phyloP scores from a whole-genome alignment of 2,113 vertebrate genomes.

The Orthochromis indermauri region DNA sequence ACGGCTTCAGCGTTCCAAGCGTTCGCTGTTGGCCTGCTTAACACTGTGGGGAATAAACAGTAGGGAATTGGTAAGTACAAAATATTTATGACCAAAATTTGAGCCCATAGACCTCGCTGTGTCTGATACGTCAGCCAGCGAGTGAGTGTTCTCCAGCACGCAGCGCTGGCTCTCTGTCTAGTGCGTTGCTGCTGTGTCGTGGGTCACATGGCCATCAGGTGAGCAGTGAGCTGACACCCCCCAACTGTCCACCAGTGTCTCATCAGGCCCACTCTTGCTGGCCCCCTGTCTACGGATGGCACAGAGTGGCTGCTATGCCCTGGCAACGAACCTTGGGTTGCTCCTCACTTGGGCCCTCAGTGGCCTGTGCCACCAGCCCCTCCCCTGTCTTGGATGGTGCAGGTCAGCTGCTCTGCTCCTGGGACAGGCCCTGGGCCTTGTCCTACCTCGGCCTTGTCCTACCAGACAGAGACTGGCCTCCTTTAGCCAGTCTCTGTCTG shows the following conservation, averaged over 20 bases:
- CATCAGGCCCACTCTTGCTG: background rate
- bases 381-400: background rate
- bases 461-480: too few relatives aligned
- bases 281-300: background rate
- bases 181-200: rapidly evolving
- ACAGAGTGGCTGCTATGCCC: background rate
- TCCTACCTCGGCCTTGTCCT: background rate
- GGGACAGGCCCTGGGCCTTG: background rate
- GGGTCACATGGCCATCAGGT: background rate
- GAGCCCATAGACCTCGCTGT: background rate
- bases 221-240: background rate
- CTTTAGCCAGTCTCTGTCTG: too few relatives aligned
- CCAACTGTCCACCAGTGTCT: background rate
- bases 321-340: background rate
- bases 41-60: background rate
- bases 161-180: background rate
- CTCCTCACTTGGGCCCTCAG: background rate
- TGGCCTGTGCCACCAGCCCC: background rate
- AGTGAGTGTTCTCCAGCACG: background rate
- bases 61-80: background rate
- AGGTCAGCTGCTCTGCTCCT: background rate
- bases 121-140: background rate
- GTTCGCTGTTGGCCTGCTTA: background rate
- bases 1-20: background rate
- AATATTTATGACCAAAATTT: too few relatives aligned